These are phyloP conservation scores for Toxotes chatareus DNA, from an alignment of 2,113 vertebrate genomes.

Conservation along the genomic window DNA sequence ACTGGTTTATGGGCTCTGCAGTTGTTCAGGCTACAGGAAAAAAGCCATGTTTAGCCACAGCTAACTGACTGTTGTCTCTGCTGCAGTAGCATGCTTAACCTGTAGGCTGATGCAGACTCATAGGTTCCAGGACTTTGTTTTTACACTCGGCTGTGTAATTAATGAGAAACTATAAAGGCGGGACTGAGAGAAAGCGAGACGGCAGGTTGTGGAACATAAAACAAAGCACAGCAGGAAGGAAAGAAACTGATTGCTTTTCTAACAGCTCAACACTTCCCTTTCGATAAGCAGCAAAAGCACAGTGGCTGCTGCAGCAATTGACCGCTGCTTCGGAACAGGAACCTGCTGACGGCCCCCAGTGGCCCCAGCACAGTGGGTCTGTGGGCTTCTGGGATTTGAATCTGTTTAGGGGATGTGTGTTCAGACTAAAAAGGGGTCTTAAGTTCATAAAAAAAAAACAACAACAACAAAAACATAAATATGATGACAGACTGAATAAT, in stretches of 20 bases:
- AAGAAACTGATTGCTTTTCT: conserved; percentile 7
- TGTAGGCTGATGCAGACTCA: not conserved
- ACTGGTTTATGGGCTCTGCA: not conserved
- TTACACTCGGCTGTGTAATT: conserved; percentile 2
- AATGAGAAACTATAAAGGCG: not conserved
- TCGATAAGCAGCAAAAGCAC: conserved; percentile 38
- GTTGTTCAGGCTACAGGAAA: no score
- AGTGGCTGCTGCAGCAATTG: not conserved
- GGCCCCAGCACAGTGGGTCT: not conserved
- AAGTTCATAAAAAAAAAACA: no score
- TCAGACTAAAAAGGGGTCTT: not conserved
- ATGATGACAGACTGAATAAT: not conserved
- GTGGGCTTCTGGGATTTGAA: not conserved
- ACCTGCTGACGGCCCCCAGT: conserved; percentile 11
- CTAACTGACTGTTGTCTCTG: not conserved
- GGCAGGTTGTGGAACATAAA: conserved; percentile 12
- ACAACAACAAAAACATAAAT: not conserved
- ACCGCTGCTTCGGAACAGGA: conserved; percentile 4
- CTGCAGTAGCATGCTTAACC: not conserved
- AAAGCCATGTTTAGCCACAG: no score
- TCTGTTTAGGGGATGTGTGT: not conserved
- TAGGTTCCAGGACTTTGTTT: not conserved
- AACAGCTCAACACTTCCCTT: conserved; percentile 23
- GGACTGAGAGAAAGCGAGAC: not conserved
- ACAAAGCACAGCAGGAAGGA: conserved; percentile 46